Conservation (phyloP, 2,797 vertebrate species). For the Acanthurus leucopareius region DNA sequence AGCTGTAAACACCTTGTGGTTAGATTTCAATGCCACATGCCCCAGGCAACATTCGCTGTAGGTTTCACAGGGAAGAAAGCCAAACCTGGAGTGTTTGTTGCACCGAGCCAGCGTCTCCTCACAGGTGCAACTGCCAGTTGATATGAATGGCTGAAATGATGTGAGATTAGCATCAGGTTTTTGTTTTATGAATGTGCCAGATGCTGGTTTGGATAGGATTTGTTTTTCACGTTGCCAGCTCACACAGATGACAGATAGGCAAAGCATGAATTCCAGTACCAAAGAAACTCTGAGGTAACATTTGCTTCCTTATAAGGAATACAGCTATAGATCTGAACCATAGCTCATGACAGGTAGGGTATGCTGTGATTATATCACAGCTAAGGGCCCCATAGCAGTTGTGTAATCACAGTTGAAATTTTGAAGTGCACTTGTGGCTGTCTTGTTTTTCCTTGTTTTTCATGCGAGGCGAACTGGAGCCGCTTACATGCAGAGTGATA, state of each 20-base stretch:
- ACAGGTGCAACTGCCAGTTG: conserved; percentile 18
- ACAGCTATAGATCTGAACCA: not conserved
- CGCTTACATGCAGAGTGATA: too few species aligned
- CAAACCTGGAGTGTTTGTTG: conserved; percentile 30
- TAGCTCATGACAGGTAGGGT: too few species aligned
- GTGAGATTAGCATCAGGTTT: conserved; percentile 27
- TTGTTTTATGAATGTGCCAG: conserved; percentile 11
- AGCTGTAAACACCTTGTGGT: conserved; percentile 9
- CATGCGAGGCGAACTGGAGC: too few species aligned
- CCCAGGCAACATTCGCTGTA: conserved; percentile 9
- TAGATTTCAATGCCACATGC: conserved; percentile 5
- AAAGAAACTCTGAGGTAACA: conserved; percentile 8
- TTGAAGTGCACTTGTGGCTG: too few species aligned
- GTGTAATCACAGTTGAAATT: too few species aligned
- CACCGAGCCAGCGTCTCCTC: conserved; percentile 23
- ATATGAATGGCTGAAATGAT: conserved; percentile 21
- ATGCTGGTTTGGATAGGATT: conserved; percentile 2
- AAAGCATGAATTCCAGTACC: conserved; percentile 16
- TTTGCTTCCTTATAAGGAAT: not conserved
- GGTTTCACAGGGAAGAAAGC: not conserved
- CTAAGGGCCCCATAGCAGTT: too few species aligned
- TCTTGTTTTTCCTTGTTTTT: too few species aligned
- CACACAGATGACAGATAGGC: conserved; percentile 17
- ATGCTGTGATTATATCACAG: too few species aligned
- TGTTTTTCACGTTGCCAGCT: conserved; percentile 22